These are phyloP conservation scores for Percopsis transmontana DNA, from an alignment of 2,113 vertebrate species.

Conservation along the genomic window DNA sequence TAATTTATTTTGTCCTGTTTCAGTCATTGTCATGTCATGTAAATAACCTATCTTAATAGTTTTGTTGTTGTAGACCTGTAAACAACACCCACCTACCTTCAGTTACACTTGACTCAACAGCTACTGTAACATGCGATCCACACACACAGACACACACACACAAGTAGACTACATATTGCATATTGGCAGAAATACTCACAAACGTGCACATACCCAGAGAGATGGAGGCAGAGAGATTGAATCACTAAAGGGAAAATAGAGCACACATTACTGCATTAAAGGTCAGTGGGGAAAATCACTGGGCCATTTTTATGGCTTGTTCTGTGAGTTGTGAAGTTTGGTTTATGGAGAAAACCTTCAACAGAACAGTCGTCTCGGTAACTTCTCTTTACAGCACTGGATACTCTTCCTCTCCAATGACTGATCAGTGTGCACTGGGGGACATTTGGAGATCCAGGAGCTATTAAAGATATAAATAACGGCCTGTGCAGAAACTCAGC, in stretches of 20 bases:
- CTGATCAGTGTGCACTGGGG: slow-evolving; percentile 50
- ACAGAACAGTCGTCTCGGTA: slow-evolving; percentile 2
- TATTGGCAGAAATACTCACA: too few relatives aligned
- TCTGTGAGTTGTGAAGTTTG: not conserved
- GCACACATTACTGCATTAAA: not conserved
- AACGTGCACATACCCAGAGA: not conserved
- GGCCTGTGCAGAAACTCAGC: slow-evolving; percentile 68
- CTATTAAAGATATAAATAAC: slow-evolving; percentile 72
- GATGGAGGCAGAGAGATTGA: slow-evolving; percentile 3
- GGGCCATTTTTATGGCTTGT: slow-evolving; percentile 9
- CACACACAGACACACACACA: slow-evolving; percentile 31
- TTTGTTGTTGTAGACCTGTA: not conserved
- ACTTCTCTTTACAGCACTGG: slow-evolving; percentile 16
- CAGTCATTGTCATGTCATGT: not conserved
- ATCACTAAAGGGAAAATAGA: slow-evolving; percentile 16
- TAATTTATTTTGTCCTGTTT: not conserved
- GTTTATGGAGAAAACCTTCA: slow-evolving; percentile 3
- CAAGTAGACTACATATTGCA: slow-evolving; percentile 2
- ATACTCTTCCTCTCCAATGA: slow-evolving; percentile 35
- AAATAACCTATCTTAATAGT: not conserved
- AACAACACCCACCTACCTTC: not conserved
- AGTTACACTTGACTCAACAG: not conserved
- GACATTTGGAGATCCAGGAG: slow-evolving; percentile 64
- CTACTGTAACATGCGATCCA: not conserved
- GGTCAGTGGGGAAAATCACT: slow-evolving; percentile 9